Evolutionary conservation across 2,888 invertebrate genomes (phyloP).

Genomic region (Sicus ferrugineus): DNA sequence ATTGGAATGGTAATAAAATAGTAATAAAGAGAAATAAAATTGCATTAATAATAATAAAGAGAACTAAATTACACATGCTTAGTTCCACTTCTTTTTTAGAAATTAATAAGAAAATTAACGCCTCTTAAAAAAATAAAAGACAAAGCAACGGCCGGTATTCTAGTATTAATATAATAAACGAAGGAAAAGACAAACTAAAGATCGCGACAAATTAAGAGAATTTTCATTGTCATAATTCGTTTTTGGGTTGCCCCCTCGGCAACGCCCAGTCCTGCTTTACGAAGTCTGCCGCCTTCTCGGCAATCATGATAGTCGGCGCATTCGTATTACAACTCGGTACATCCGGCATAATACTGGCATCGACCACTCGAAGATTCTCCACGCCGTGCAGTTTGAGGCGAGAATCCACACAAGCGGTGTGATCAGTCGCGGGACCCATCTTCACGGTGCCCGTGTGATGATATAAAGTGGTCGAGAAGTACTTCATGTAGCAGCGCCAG

Average conservation of each 20-base stretch:
- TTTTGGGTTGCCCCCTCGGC: background rate
- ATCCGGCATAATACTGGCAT: slow-evolving; percentile 79
- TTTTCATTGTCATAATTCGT: background rate
- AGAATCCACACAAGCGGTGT: slow-evolving; percentile 73
- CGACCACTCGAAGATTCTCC: slow-evolving; percentile 72
- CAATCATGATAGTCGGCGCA: slow-evolving; percentile 85
- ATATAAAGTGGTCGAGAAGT: slow-evolving; percentile 72
- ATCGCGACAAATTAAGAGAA: background rate
- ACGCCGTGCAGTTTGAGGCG: slow-evolving; percentile 72
- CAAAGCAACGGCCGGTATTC: background rate
- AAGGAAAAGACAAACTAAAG: background rate
- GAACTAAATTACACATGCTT: background rate
- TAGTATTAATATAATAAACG: no score
- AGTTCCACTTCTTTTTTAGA: background rate
- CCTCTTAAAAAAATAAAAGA: background rate
- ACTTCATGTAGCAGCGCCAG: slow-evolving; percentile 73
- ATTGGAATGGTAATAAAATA: no score
- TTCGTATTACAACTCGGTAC: slow-evolving; percentile 82
- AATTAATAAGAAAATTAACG: background rate
- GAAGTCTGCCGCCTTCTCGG: slow-evolving; percentile 77
- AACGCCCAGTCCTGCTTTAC: slow-evolving; percentile 47
- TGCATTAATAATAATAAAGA: background rate
- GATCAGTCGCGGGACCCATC: slow-evolving; percentile 72
- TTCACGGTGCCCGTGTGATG: slow-evolving; percentile 75
- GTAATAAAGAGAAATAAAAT: no score